Conservation (phyloP, 2,113 vertebrate genomes). For the Coryphaenoides rupestris region DNA sequence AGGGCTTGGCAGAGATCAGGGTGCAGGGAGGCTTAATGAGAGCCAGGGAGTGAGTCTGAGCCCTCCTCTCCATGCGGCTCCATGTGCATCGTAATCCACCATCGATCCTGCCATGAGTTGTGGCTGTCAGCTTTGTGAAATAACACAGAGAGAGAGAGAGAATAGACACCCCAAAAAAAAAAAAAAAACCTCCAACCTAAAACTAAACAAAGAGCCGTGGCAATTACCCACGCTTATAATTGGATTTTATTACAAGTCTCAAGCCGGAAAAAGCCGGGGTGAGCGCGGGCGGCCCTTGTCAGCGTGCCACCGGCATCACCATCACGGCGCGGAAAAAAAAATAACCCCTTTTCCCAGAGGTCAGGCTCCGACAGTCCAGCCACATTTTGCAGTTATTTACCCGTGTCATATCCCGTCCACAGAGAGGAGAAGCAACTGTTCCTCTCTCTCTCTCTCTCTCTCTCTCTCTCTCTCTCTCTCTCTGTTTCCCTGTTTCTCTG, state of each 20-base stretch:
- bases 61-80: constrained; percentile 73
- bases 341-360: constrained; percentile 17
- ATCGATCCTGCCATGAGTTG: constrained; percentile 75
- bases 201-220: constrained; percentile 57
- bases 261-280: constrained; percentile 36
- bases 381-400: background rate
- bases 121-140: constrained; percentile 75
- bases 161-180: background rate
- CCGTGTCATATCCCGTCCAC: too few relatives aligned
- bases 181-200: too few relatives aligned
- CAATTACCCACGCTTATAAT: constrained; percentile 74
- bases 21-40: constrained; percentile 70
- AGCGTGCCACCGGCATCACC: constrained; percentile 24
- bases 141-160: constrained; percentile 58
- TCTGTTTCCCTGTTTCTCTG: too few relatives aligned
- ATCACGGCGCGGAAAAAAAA: constrained; percentile 43
- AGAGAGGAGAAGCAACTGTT: background rate
- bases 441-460: constrained; percentile 17
- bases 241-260: constrained; percentile 67
- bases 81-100: constrained; percentile 76
- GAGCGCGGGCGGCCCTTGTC: constrained; percentile 48
- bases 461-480: constrained; percentile 9
- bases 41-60: constrained; percentile 59
- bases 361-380: background rate
- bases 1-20: constrained; percentile 65